A percentile compares a stretch with the other conserved stretches of the same genome.
These are phyloP conservation scores for Synanthedon vespiformis DNA, from an alignment of 2,888 invertebrate species.

Conservation along the genomic window DNA sequence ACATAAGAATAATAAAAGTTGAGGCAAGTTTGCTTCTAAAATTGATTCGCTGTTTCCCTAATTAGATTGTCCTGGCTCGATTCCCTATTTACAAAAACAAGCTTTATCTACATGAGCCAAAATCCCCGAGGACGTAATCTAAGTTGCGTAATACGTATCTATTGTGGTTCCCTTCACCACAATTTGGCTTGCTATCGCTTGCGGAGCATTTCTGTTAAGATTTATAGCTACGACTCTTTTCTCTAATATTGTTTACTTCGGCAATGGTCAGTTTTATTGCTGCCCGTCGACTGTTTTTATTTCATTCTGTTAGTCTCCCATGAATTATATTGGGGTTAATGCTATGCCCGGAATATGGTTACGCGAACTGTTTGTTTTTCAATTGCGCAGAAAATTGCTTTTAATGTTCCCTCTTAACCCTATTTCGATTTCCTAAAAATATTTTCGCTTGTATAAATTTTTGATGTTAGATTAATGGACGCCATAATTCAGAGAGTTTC, in stretches of 20 bases:
- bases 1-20: no score
- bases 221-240: conserved; percentile 51
- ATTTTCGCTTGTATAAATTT: not conserved
- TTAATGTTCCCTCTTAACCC: not conserved
- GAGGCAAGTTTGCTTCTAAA: not conserved
- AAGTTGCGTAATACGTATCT: conserved; percentile 22
- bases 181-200: conserved; percentile 50
- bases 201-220: conserved; percentile 44
- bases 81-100: not conserved
- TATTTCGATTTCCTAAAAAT: not conserved
- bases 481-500: no score
- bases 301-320: conserved; percentile 23
- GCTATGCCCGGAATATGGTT: conserved; percentile 16
- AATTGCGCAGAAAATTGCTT: not conserved
- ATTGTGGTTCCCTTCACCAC: conserved; percentile 24
- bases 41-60: not conserved
- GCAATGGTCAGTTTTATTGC: conserved; percentile 59
- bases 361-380: conserved; percentile 5
- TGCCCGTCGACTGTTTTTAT: conserved; percentile 43
- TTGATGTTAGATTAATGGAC: no score
- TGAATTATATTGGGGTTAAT: conserved; percentile 26
- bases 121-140: conserved; percentile 28
- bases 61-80: not conserved
- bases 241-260: conserved; percentile 64
- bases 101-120: not conserved